Percentiles rank a stretch among this genome's conserved stretches.
phyloP scores from a whole-genome alignment of 2,888 invertebrate genomes.

The Cremastinae sp. region DNA sequence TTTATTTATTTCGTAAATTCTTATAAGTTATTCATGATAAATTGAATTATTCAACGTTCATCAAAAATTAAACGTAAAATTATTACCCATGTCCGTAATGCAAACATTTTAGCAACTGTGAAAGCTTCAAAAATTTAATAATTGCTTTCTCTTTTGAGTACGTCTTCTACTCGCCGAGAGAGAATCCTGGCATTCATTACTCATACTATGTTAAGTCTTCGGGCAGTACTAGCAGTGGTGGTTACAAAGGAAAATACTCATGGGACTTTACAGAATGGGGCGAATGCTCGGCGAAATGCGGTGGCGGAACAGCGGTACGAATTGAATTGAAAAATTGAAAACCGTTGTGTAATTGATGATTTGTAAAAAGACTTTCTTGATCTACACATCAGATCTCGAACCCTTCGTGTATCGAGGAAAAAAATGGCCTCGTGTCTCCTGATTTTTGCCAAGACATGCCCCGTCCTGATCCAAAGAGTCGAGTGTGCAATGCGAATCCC shows the following conservation, averaged over 20 bases:
- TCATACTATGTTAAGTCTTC: conserved; percentile 87
- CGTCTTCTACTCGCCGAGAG: conserved; percentile 71
- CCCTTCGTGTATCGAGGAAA: conserved; percentile 83
- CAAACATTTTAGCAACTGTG: no score
- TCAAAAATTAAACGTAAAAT: no score
- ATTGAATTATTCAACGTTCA: no score
- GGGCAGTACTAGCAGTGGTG: conserved; percentile 72
- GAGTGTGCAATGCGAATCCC: conserved; percentile 80
- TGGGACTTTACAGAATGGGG: conserved; percentile 92
- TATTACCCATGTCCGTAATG: no score
- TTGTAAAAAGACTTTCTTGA: neutral
- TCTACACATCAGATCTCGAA: conserved; percentile 73
- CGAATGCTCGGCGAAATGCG: conserved; percentile 88
- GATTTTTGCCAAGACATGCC: conserved; percentile 79
- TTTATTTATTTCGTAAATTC: no score
- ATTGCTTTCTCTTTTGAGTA: conserved; percentile 63
- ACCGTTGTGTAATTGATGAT: neutral
- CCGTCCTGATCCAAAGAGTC: conserved; percentile 78
- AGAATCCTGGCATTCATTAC: conserved; percentile 90
- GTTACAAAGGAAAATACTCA: conserved; percentile 82
- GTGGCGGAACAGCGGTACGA: conserved; percentile 85
- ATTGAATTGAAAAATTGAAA: conserved; percentile 9
- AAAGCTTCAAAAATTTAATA: no score
- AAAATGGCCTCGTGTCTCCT: conserved; percentile 83
- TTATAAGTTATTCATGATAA: no score